Evolutionary conservation across 2,888 invertebrate genomes (phyloP).

Genomic region (Ormyrus pomaceus): DNA sequence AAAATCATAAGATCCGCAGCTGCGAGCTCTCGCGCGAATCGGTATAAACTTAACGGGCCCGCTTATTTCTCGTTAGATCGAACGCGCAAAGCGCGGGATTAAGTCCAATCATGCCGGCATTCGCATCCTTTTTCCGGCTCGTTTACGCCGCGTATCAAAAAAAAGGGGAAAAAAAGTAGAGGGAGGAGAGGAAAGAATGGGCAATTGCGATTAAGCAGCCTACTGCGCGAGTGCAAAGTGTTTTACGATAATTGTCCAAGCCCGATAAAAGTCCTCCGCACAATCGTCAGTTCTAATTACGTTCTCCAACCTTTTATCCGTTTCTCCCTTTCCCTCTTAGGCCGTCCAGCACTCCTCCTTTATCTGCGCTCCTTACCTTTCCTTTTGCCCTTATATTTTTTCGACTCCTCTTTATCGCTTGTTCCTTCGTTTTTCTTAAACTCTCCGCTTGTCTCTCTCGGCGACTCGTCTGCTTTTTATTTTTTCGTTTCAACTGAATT

Average conservation of each 20-base stretch:
- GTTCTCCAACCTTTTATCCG: not conserved
- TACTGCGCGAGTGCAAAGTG: slow-evolving; percentile 40
- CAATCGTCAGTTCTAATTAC: slow-evolving; percentile 54
- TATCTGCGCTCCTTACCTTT: not conserved
- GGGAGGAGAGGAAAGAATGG: not conserved
- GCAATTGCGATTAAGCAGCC: slow-evolving; percentile 51
- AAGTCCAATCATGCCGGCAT: slow-evolving; percentile 38
- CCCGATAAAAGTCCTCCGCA: slow-evolving; percentile 49
- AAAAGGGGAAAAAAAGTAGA: not conserved
- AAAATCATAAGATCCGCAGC: slow-evolving; percentile 40
- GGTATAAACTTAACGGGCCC: slow-evolving; percentile 39
- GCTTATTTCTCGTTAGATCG: slow-evolving; percentile 49
- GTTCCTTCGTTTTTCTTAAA: slow-evolving; percentile 11
- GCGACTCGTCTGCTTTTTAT: not conserved
- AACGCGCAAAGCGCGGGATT: slow-evolving; percentile 42
- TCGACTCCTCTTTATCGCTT: slow-evolving; percentile 7
- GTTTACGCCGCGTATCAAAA: slow-evolving; percentile 38
- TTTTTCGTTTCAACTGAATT: no score
- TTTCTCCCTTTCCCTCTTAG: slow-evolving; percentile 9
- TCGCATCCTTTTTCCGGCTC: slow-evolving; percentile 44
- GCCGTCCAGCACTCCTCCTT: not conserved
- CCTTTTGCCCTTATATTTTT: slow-evolving; percentile 6
- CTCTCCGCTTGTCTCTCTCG: not conserved
- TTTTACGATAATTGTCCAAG: slow-evolving; percentile 53
- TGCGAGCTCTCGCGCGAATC: not conserved